Base-by-base conservation (phyloP, 1,140 invertebrate species). In the Goniozus legneri region DNA sequence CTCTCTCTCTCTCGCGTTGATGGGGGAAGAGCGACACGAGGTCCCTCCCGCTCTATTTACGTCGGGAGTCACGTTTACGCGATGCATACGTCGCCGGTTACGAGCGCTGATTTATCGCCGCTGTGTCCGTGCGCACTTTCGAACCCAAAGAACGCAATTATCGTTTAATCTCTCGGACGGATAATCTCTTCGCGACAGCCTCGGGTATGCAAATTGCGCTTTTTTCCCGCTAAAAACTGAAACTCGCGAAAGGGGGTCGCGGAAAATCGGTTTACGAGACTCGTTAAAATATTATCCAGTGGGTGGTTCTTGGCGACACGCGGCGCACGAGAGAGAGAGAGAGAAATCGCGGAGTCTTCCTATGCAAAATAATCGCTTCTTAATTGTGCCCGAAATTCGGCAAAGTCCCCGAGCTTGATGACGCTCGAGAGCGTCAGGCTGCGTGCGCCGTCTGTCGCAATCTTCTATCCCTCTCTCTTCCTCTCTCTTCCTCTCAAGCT, bases 301-400 rank as follows among this genome's bases (percentile, higher is more conserved):
- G 67, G 60, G 65, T 65, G 68, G 64, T 71, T 71, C 67, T 68
- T 64, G 64, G 68, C 68, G 68, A 71, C 68, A 71, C 61, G 64
- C 67, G 64, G 68, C 62, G 60, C 64, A 64, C n/a, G n/a, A n/a
- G n/a, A n/a, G n/a, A n/a, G n/a, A n/a, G n/a, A n/a, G n/a, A n/a
- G n/a, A n/a, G n/a, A n/a, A 52, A 60, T 64, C 62, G 58, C 61
- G 54, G 48, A 53, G 58, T 48, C 54, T 57, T 49, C 60, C 67
- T 69, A 71, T 71, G 68, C 67, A 68, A 71, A 71, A 69, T 71
- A 71, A 71, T 71, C 68, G 67, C 63, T 71, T 69, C 68, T 71
- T 71, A 71, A 71, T 71, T 71, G 64, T 65, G 40, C 59, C 67
- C 65, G 69, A 71, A 71, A 67, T 71, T 65, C 56, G 56, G n/a